Evolutionary conservation across 1,140 invertebrate species (phyloP), one percentile per base, ranked within the genome.

Genomic region (Rhysida immarginata): DNA sequence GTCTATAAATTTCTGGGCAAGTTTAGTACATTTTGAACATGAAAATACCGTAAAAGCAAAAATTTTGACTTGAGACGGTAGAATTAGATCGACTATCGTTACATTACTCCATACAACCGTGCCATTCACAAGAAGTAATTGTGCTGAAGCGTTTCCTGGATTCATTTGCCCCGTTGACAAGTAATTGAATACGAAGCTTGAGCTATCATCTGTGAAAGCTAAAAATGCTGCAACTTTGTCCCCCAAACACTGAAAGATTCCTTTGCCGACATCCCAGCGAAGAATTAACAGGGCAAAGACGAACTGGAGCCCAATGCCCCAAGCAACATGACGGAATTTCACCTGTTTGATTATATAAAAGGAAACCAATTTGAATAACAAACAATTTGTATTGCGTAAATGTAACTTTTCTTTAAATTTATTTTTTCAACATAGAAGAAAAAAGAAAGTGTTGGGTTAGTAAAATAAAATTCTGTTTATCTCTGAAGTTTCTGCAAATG

Each of bases 281-380:
- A 98, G 82, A 54, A 90, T 88, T 1, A 95, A 59, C 0, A 96
- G 61, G 0, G 87, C 94, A 57, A 97, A 81, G 1, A 81, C 46
- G 63, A 96, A 89, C 74, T 98, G 94, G 11, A 95, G 68, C 0
- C 80, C 73, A 1, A 95, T 66, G 0, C 92, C 93, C 66, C 79
- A 83, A n/a, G 83, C 63, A 0, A 96, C 84, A 1, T 81, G 81
- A 20, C 78, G 74, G 88, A 87, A 94, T 35, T 75, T 72, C 1
- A 88, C 74, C 76, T 83, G 58, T 2, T 65, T 61, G 29, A 42
- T 55, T 55, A 60, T 55, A 60, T 26, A 54, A 20, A 54, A 54
- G 46, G 5, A 18, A 44, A 45, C 8, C 8, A 41, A 41, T 11
- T 41, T 41, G 11, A 11, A 11, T n/a, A 11, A 11, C 11, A 41